These are phyloP conservation scores for Tachuris rubrigastra DNA, from an alignment of 2,113 vertebrate genomes.

Conservation along the genomic window DNA sequence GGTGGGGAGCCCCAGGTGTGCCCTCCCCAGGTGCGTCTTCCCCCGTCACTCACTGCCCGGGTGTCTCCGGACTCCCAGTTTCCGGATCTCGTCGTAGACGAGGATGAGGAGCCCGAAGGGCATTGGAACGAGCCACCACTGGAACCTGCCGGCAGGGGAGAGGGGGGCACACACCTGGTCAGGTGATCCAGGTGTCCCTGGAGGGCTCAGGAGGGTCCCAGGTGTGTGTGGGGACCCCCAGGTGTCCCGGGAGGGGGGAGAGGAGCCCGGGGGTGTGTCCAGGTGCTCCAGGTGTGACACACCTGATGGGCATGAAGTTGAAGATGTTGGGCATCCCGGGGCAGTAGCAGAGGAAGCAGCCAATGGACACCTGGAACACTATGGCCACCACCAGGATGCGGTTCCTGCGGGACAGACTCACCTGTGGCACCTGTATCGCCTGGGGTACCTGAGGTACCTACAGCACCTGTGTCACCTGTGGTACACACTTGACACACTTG, in stretches of 20 bases:
- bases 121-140: background rate
- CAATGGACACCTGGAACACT: conserved; percentile 84
- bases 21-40: background rate
- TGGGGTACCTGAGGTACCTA: no score
- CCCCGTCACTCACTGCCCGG: background rate
- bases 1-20: background rate
- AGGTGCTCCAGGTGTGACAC: background rate
- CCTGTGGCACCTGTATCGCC: background rate
- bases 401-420: conserved; percentile 70
- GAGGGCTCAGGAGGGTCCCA: background rate
- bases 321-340: conserved; percentile 89
- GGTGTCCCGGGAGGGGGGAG: background rate
- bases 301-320: conserved; percentile 92
- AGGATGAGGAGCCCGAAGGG: background rate
- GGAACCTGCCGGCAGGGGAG: background rate
- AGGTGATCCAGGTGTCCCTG: background rate
- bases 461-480: background rate
- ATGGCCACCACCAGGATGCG: conserved; percentile 81
- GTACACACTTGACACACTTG: no score
- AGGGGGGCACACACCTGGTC: background rate
- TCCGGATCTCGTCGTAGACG: background rate
- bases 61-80: background rate
- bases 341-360: conserved; percentile 88
- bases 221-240: background rate
- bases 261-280: no score